Evolutionary conservation across 2,888 invertebrate genomes (phyloP), one percentile per base, ranked within the genome.

Genomic region (Nineta flava): DNA sequence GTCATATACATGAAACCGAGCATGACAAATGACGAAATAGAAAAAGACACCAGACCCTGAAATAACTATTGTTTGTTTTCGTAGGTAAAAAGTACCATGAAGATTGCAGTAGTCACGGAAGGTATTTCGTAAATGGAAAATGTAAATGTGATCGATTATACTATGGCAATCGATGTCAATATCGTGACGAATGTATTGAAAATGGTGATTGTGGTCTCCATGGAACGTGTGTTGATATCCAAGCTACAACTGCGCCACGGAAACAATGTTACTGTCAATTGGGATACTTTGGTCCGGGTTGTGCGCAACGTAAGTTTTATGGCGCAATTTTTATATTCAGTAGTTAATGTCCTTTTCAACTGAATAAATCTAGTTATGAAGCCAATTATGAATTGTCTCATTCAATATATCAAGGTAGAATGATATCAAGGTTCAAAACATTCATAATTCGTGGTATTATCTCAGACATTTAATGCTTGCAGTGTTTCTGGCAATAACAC

Each of bases 261-360:
- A 79, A 77, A 57, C 85, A 87, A 61, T 96, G 96, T 63, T 96
- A 86, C 66, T 96, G 95, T 61, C 82, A 88, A 52, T 73, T 79
- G 49, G 95, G 95, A 13, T 92, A 85, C 77, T 88, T 83, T 61
- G 94, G 94, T 2, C 75, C 79, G 17, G 81, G 82, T 0, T 95
- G 94, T 61, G 79, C 78, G 53, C 86, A 86, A 69, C 79, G 90
- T 88, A 62, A 77, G 78, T 68, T 47, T 19, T 19, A 10, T 26
- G 15, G 21, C 12, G 9, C 16, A 43, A 19, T 19, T n/a, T 44
- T 10, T 41, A n/a, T n/a, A n/a, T n/a, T n/a, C n/a, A n/a, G n/a
- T n/a, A n/a, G n/a, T n/a, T n/a, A n/a, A n/a, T n/a, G n/a, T n/a
- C n/a, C n/a, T n/a, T n/a, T n/a, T n/a, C n/a, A n/a, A n/a, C n/a